Percentiles rank a stretch among this genome's conserved stretches.
These are phyloP conservation scores for Stomorhina lunata DNA, from an alignment of 2,888 invertebrate genomes.

Conservation along the genomic window DNA sequence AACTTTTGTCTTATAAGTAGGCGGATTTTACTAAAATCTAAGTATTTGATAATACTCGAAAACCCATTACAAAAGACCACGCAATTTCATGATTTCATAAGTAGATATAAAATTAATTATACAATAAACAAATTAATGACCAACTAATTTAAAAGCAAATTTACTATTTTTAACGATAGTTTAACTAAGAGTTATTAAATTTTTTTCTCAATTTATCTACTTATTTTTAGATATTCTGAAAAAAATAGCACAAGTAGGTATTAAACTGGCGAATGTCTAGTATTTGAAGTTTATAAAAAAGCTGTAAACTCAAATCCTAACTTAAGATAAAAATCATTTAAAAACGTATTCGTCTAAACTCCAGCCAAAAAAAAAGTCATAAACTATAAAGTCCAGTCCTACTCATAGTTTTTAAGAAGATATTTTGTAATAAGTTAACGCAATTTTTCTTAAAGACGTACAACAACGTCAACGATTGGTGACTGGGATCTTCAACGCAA, in stretches of 20 bases:
- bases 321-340: slow-evolving; percentile 36
- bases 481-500: background rate
- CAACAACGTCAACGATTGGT: background rate
- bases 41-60: background rate
- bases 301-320: slow-evolving; percentile 31
- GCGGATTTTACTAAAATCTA: background rate
- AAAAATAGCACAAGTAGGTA: slow-evolving; percentile 11
- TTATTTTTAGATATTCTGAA: background rate
- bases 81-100: background rate
- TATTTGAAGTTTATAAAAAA: slow-evolving; percentile 10
- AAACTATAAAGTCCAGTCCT: slow-evolving; percentile 45
- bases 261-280: background rate
- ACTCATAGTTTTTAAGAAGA: no score
- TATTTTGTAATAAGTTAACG: slow-evolving; percentile 39
- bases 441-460: slow-evolving; percentile 39
- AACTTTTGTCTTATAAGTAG: slow-evolving; percentile 2
- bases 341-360: background rate
- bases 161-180: slow-evolving; percentile 49
- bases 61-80: background rate
- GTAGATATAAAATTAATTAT: slow-evolving; percentile 38
- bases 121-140: slow-evolving; percentile 49
- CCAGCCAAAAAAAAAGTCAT: slow-evolving; percentile 32
- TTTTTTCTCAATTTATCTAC: slow-evolving; percentile 22
- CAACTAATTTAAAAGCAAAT: slow-evolving; percentile 57
- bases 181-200: slow-evolving; percentile 56